phyloP scores from a whole-genome alignment of 2,797 vertebrate genomes.

The Lacerta agilis region DNA sequence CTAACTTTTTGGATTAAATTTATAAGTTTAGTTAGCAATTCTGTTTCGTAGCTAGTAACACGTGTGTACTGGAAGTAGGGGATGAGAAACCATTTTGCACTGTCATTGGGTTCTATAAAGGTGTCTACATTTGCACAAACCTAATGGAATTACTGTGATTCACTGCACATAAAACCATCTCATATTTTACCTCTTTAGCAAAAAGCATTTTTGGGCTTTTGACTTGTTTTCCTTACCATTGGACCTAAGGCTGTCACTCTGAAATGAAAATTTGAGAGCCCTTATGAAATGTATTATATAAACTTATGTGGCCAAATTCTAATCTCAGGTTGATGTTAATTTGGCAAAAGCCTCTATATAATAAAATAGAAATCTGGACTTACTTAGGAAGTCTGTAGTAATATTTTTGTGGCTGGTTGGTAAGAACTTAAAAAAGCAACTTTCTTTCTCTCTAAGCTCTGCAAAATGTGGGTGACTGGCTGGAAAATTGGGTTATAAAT shows the following conservation, averaged over 20 bases:
- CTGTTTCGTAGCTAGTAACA: too few species aligned
- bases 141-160: background rate
- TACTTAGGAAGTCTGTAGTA: background rate
- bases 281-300: background rate
- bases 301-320: background rate
- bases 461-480: background rate
- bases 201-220: background rate
- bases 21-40: too few species aligned
- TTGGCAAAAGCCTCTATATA: constrained; percentile 3
- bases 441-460: background rate
- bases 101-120: background rate
- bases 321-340: background rate
- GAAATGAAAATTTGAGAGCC: background rate
- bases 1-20: background rate
- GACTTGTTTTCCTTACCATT: background rate
- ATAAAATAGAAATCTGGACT: background rate
- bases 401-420: background rate
- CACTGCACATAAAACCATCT: background rate
- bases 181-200: background rate
- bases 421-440: background rate
- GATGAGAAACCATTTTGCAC: constrained; percentile 3
- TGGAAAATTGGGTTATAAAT: background rate
- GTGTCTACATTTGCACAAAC: background rate
- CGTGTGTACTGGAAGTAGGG: background rate
- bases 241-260: background rate